Percentiles rank a stretch among this genome's conserved stretches.
phyloP scores from a whole-genome alignment of 2,797 vertebrate genomes.

The Brotogeris chrysoptera region DNA sequence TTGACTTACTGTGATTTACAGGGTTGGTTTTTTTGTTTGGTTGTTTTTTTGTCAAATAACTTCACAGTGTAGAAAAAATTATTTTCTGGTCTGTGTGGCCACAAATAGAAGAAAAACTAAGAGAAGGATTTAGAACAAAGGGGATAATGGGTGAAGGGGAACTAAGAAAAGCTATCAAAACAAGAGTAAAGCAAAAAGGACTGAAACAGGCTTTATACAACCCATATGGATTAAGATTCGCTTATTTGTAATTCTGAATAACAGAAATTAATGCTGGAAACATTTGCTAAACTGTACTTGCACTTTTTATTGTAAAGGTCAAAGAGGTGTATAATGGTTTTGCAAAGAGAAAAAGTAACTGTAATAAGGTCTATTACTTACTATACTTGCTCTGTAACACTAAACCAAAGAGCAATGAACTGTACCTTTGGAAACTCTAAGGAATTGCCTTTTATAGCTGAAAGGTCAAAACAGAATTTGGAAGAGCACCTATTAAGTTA shows the following conservation, averaged over 20 bases:
- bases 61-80: not conserved
- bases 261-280: constrained; percentile 49
- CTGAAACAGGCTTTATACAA: constrained; percentile 6
- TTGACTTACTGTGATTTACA: not conserved
- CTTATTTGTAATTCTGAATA: constrained; percentile 6
- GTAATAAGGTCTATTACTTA: constrained; percentile 34
- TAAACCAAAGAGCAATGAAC: constrained; percentile 59
- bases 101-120: not conserved
- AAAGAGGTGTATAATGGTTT: constrained; percentile 18
- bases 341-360: not conserved
- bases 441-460: constrained; percentile 68
- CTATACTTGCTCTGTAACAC: constrained; percentile 31
- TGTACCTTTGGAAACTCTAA: constrained; percentile 55
- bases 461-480: constrained; percentile 61
- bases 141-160: not conserved
- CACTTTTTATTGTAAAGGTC: constrained; percentile 39
- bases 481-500: constrained; percentile 63
- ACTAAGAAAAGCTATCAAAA: not conserved
- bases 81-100: not conserved
- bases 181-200: not conserved
- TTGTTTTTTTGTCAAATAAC: not conserved
- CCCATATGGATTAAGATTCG: constrained; percentile 9
- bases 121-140: not conserved
- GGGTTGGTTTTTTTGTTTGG: accelerated
- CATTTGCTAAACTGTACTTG: constrained; percentile 21